Percentiles rank a stretch among this genome's conserved stretches.
These are phyloP conservation scores for Pseudonaja textilis DNA, from an alignment of 2,113 vertebrate species.

Conservation along the genomic window DNA sequence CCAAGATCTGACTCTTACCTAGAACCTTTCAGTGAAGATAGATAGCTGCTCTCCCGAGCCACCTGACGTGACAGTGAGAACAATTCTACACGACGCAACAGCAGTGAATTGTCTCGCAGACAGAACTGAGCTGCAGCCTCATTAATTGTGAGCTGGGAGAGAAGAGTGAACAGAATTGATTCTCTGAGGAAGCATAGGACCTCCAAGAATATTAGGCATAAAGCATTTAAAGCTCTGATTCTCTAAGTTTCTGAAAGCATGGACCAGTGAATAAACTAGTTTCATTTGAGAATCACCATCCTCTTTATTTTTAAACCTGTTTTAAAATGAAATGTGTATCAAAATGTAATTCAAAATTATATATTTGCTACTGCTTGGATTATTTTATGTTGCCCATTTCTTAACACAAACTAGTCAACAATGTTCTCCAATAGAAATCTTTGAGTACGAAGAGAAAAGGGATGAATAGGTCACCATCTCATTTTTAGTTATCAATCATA, in stretches of 20 bases:
- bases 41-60: constrained; percentile 92
- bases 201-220: neutral
- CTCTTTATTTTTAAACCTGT: neutral
- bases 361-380: neutral
- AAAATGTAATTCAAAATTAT: neutral
- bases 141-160: constrained; percentile 88
- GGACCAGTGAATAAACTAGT: neutral
- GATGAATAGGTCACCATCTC: neutral
- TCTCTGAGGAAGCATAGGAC: neutral
- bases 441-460: neutral
- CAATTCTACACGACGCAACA: constrained; percentile 91
- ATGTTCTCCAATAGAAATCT: neutral
- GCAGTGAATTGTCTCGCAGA: constrained; percentile 88
- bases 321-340: neutral
- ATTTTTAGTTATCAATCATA: neutral
- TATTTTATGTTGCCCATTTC: neutral
- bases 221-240: neutral
- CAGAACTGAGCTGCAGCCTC: constrained; percentile 97
- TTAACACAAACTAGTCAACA: neutral
- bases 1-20: constrained; percentile 72
- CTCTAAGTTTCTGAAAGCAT: neutral
- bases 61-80: constrained; percentile 93
- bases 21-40: constrained; percentile 86
- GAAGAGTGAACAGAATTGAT: neutral
- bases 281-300: neutral